Evolutionary conservation across 2,113 vertebrate genomes (phyloP), one percentile per base, ranked within the genome.

Genomic region (Antechinus stuartii): DNA sequence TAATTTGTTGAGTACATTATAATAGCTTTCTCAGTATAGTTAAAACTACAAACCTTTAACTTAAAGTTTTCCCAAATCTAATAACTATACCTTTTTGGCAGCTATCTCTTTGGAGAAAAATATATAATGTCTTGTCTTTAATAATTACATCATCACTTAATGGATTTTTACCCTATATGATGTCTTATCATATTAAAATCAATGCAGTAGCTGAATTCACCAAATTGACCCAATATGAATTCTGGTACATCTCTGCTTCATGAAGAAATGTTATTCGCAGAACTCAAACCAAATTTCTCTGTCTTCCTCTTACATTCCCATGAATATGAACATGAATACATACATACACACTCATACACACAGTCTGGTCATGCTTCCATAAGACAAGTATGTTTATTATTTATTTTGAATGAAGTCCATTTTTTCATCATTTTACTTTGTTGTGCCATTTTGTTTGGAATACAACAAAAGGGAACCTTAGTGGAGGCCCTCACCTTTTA

Each of bases 61-160:
- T 56, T 95, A 92, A 92, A 90, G 10, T 1, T 90, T 95, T 95
- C 91, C 54, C 96, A 49, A 49, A 19, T 95, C 76, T 92, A 35
- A 93, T 54, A n/a, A 24, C 3, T 90, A 3, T 95, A 97, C 91
- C 92, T 96, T 96, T 95, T 95, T 90, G 95, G 90, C 23, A 96
- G 90, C 26, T 89, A 23, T 76, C 49, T 96, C 97, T 95, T 97
- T 94, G 57, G 57, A 97, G 92, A 94, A 97, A 98, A 97, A 96
- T 55, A 35, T 93, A 57, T 94, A 97, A 97, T 96, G 96, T 97
- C 93, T 96, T 98, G 94, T 97, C 91, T 95, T 97, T 97, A 95
- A 95, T 96, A 95, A 95, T 97, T 96, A 96, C 84, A 89, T 98
- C 54, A 91, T 97, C 97, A 97, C 84, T 52, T 97, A 97, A 98